Percentiles rank a stretch among this genome's conserved stretches.
These are phyloP conservation scores for Dryoscopus gambensis DNA, from an alignment of 2,113 vertebrate genomes.

Conservation along the genomic window DNA sequence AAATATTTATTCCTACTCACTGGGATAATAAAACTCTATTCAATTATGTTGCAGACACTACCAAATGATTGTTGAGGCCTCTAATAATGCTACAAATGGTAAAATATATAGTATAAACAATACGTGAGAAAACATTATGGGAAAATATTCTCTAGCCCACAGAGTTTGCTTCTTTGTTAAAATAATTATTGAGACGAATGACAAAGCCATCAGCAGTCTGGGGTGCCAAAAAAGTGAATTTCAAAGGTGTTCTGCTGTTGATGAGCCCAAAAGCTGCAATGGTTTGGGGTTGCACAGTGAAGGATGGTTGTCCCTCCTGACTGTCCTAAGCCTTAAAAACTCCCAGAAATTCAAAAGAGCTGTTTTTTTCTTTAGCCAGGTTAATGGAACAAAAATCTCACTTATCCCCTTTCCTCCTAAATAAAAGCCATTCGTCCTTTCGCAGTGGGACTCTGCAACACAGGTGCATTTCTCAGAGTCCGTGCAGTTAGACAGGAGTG, in stretches of 20 bases:
- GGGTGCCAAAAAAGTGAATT: background rate
- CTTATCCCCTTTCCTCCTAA: background rate
- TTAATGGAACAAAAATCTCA: background rate
- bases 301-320: background rate
- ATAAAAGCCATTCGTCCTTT: background rate
- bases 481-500: too few species aligned
- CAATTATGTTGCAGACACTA: slow-evolving; percentile 57
- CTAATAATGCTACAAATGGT: slow-evolving; percentile 61
- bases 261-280: background rate
- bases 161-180: slow-evolving; percentile 38
- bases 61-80: slow-evolving; percentile 62
- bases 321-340: background rate
- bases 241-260: background rate
- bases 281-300: background rate
- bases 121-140: slow-evolving; percentile 25
- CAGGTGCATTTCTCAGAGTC: fast-evolving
- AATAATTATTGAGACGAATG: background rate
- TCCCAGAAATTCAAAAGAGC: background rate
- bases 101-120: slow-evolving; percentile 68
- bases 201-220: background rate
- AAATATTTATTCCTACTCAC: slow-evolving; percentile 71
- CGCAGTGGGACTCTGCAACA: fast-evolving
- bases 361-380: background rate
- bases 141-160: slow-evolving; percentile 32
- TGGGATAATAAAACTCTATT: slow-evolving; percentile 69